Evolutionary conservation across 2,888 invertebrate species (phyloP), one percentile per base, ranked within the genome.

Genomic region (Hirudinaria manillensis): DNA sequence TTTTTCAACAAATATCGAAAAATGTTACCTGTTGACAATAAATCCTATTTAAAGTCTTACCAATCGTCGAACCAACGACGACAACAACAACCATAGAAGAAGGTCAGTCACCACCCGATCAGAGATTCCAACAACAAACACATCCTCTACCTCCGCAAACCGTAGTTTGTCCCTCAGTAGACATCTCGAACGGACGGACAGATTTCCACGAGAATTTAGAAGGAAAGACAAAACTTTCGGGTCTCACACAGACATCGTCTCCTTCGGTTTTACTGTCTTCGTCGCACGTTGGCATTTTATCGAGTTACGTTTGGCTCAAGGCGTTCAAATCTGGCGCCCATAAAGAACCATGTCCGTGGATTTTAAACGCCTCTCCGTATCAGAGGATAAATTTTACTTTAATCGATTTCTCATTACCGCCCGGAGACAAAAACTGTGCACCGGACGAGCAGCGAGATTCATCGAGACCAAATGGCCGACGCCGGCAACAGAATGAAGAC

Each of bases 321-420:
- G 74, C 45, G 27, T 16, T 21, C 19, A 53, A 51, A 27, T 32
- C 24, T 32, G 32, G 24, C 29, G 29, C n/a, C 29, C 29, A 51
- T 19, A 32, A 21, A 27, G n/a, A 72, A 21, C 45, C 65, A 19
- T 78, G 78, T 53, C 77, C 78, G 21, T 78, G 77, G 77, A 56
- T 72, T 36, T 75, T 78, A 53, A 72, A 32, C 29, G 78, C 74
- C 4, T 32, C 68, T 24, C 77, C 78, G 51, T 67, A 76, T 34
- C 78, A 78, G 74, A 72, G 76, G 29, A 76, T 78, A 74, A 78
- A 78, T 75, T 51, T 78, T 66, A 78, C 77, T 27, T 67, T 78
- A 32, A 56, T 78, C 29, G 78, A 78, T 74, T 77, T 78, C 76
- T 65, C 73, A 7, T 51, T 72, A 29, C 36, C 70, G 21, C 29